phyloP scores from a whole-genome alignment of 2,113 vertebrate species.

The Hippoglossus stenolepis region DNA sequence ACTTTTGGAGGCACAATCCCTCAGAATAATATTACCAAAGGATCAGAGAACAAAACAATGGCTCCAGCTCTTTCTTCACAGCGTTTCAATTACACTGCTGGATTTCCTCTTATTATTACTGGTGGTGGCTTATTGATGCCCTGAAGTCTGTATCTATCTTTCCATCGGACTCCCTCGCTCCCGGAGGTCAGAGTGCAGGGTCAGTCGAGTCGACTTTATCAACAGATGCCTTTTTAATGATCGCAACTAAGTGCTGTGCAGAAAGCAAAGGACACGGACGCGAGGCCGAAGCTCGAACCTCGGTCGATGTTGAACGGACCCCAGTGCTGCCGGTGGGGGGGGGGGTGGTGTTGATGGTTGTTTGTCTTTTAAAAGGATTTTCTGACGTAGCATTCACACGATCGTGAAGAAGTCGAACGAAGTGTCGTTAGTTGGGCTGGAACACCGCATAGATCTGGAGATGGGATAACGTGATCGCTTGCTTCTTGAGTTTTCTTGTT shows the following conservation, averaged over 20 bases:
- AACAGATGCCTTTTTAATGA: slow-evolving; percentile 55
- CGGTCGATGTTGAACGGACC: background rate
- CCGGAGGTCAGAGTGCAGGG: slow-evolving; percentile 39
- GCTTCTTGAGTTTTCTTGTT: no score
- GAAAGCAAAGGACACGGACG: background rate
- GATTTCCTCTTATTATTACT: slow-evolving; percentile 12
- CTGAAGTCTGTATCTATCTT: slow-evolving; percentile 37
- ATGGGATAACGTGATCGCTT: no score
- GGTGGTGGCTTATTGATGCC: slow-evolving; percentile 45
- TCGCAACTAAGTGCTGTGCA: slow-evolving; percentile 35
- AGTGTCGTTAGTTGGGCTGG: background rate
- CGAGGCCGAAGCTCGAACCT: background rate
- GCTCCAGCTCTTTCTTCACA: background rate
- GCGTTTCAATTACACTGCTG: background rate
- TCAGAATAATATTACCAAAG: slow-evolving; percentile 29
- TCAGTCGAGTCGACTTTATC: slow-evolving; percentile 44
- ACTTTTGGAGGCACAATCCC: background rate
- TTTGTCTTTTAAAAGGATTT: background rate
- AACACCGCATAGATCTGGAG: no score
- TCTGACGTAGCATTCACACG: background rate
- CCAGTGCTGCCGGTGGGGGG: background rate
- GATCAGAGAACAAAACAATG: slow-evolving; percentile 12
- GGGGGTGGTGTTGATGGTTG: background rate
- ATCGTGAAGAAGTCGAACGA: background rate
- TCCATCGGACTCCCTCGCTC: slow-evolving; percentile 35